These are phyloP conservation scores for Spodoptera littoralis DNA, from an alignment of 2,888 invertebrate genomes.

Conservation along the genomic window DNA sequence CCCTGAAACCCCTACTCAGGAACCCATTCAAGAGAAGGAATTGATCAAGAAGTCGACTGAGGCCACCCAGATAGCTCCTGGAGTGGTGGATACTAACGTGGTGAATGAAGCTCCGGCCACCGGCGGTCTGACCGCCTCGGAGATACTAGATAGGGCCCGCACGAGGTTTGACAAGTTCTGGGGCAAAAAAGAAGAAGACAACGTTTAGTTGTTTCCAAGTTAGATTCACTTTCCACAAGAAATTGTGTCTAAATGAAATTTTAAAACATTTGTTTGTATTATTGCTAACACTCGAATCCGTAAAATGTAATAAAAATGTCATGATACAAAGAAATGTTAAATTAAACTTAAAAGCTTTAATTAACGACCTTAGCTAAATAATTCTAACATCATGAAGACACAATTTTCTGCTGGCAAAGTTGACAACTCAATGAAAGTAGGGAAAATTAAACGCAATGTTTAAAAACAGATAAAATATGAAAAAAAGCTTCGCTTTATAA, in stretches of 20 bases:
- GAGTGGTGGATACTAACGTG: conserved; percentile 88
- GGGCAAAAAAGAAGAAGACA: conserved; percentile 91
- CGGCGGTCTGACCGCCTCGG: conserved; percentile 90
- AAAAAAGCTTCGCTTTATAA: conserved; percentile 85
- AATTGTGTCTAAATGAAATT: conserved; percentile 63
- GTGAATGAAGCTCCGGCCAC: conserved; percentile 79
- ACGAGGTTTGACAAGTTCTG: conserved; percentile 95
- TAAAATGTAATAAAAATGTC: conserved; percentile 2
- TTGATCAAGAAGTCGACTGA: conserved; percentile 84
- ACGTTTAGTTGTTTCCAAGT: conserved; percentile 75
- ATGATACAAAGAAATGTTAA: conserved; percentile 28
- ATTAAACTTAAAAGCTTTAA: conserved; percentile 15
- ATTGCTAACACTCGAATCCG: conserved; percentile 10
- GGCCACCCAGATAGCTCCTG: conserved; percentile 87
- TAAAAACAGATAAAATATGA: conserved; percentile 69
- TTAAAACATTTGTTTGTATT: conserved; percentile 21
- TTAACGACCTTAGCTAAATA: conserved; percentile 27
- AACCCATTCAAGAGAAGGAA: conserved; percentile 75
- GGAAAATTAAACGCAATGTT: conserved; percentile 70
- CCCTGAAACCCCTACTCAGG: conserved; percentile 80
- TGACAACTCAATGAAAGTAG: conserved; percentile 66
- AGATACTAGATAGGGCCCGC: conserved; percentile 94
- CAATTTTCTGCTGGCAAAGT: conserved; percentile 62
- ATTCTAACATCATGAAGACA: conserved; percentile 49
- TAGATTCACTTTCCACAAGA: conserved; percentile 60